phyloP scores from a whole-genome alignment of 1,140 invertebrate species.

The Drosophila pandora region DNA sequence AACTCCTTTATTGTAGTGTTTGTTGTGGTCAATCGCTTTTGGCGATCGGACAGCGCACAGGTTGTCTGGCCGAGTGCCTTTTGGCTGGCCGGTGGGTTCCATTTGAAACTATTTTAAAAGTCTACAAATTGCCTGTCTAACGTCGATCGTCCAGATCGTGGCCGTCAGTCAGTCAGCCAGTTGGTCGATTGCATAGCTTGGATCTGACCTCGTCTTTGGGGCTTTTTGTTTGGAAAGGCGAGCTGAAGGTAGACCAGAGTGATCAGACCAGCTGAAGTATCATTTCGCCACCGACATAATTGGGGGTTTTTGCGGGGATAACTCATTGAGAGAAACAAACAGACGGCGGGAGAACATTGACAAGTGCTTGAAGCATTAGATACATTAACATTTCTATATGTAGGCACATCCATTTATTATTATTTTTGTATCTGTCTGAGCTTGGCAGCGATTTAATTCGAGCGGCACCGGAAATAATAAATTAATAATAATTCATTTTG shows the following conservation, averaged over 20 bases:
- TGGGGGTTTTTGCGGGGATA: constrained; percentile 33
- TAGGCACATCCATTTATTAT: constrained; percentile 3
- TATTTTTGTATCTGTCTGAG: constrained; percentile 4
- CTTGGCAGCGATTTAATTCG: constrained; percentile 7
- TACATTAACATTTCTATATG: constrained; percentile 18
- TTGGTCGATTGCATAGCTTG: constrained; percentile 64
- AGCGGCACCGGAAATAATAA: constrained; percentile 45
- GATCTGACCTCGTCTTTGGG: constrained; percentile 69
- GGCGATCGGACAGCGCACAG: constrained; percentile 40
- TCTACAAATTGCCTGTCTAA: constrained; percentile 80
- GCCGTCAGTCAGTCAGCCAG: constrained; percentile 55
- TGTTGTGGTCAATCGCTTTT: constrained; percentile 24
- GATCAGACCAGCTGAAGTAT: constrained; percentile 36
- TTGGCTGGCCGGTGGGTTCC: constrained; percentile 27
- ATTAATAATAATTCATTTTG: constrained; percentile 52
- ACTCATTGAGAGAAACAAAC: constrained; percentile 20
- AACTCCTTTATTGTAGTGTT: constrained; percentile 44
- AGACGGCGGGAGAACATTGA: constrained; percentile 5
- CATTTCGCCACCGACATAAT: constrained; percentile 56
- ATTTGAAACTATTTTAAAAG: constrained; percentile 77
- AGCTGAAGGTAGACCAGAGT: constrained; percentile 10
- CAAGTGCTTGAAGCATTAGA: constrained; percentile 31
- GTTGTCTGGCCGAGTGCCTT: constrained; percentile 38
- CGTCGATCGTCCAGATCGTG: constrained; percentile 37
- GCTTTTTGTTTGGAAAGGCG: constrained; percentile 64